A percentile compares a stretch with the other conserved stretches of the same genome.
Conservation (phyloP, 2,113 vertebrate species). For the Oncorhynchus clarkii region DNA sequence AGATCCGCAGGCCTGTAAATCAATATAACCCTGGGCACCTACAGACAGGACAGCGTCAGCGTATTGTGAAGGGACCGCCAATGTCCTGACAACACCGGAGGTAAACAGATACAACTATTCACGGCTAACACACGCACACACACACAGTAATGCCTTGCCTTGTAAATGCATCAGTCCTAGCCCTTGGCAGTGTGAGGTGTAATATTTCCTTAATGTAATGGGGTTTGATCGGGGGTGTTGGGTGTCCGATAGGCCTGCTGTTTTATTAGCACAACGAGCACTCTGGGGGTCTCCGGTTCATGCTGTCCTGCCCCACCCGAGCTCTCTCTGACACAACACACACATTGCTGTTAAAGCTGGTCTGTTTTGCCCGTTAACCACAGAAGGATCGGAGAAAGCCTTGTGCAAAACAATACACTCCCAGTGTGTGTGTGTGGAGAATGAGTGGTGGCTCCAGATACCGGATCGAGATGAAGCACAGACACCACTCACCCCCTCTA, state of each 20-base stretch:
- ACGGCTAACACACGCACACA: conserved; percentile 53
- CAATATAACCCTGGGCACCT: conserved; percentile 75
- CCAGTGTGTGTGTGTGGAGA: conserved; percentile 1
- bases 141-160: conserved; percentile 58
- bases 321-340: conserved; percentile 28
- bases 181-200: conserved; percentile 71
- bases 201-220: conserved; percentile 93
- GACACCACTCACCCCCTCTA: no score
- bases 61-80: conserved; percentile 84
- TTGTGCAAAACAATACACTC: conserved; percentile 57
- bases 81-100: conserved; percentile 81
- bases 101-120: conserved; percentile 88
- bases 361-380: conserved; percentile 64
- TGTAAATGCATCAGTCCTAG: conserved; percentile 72
- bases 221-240: conserved; percentile 89
- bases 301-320: conserved; percentile 59
- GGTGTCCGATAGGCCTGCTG: conserved; percentile 81
- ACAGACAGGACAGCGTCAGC: conserved; percentile 75
- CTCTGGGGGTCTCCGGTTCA: conserved; percentile 85
- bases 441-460: no score
- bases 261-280: conserved; percentile 91
- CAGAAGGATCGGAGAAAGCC: conserved; percentile 38
- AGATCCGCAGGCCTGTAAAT: conserved; percentile 57
- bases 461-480: no score
- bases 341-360: conserved; percentile 41